Evolutionary conservation across 2,888 invertebrate species (phyloP), one percentile per base, ranked within the genome.

Genomic region (Philereme vetulata): DNA sequence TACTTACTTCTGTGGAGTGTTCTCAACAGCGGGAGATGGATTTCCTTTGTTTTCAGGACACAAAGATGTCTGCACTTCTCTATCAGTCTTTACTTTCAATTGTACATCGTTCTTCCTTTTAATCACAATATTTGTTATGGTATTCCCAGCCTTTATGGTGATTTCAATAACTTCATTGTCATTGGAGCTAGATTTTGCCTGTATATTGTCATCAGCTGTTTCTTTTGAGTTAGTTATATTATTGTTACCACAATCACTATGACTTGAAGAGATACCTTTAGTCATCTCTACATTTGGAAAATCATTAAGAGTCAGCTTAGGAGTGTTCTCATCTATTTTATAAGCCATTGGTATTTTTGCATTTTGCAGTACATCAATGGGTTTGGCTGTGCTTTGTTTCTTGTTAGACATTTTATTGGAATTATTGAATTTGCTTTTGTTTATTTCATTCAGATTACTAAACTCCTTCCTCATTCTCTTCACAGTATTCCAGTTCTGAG

Each of bases 1-100:
- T 48, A 78, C 84, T 65, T 77, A 93, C 92, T 92, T 92, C 72
- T 92, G 92, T 58, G 92, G 92, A 53, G 92, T 93, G 60, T 92
- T 92, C 73, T 92, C 92, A 33, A 92, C 88, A 35, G 92, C 77
- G 73, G 40, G 11, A 34, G 58, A 40, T 50, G 34, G 50, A 9
- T 70, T 68, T 62, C 72, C 74, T 60, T 62, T 58, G 6, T 42
- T 38, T 21, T 70, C 60, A 56, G 77, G 68, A 2, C 71, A 75
- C 51, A 81, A 65, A 34, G 84, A 81, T 56, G 89, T 88, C 72
- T 90, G 91, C 11, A 86, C 76, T 76, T 81, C 85, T 56, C 77
- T 77, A 60, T 91, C 88, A 55, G 79, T 77, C 56, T 83, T 84
- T 34, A 87, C 72, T 75, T 85, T 88, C n/a, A 88, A 67, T 60